Evolutionary conservation across 2,888 invertebrate species (phyloP).

Genomic region (Parapristionchus giblindavisi): DNA sequence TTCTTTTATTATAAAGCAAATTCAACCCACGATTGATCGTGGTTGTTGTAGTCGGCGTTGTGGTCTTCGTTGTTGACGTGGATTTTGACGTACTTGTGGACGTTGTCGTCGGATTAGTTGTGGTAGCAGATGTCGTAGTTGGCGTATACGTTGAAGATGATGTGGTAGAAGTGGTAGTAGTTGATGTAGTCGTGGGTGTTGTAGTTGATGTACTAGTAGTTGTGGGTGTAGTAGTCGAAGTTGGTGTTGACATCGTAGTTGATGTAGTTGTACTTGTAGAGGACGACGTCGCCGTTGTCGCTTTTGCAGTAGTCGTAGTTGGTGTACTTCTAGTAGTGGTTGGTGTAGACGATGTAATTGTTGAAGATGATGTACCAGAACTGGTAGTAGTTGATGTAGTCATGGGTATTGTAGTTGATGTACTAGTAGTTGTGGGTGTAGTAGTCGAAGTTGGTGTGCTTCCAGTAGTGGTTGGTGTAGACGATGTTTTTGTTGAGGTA

Average conservation of each 20-base stretch:
- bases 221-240: no score
- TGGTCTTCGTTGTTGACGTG: constrained; percentile 14
- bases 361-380: no score
- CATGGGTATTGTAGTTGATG: not conserved
- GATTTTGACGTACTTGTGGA: not conserved
- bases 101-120: constrained; percentile 22
- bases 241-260: no score
- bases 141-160: not conserved
- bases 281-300: no score
- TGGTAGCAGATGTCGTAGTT: constrained; percentile 1
- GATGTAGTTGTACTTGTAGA: no score
- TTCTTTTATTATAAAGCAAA: not conserved
- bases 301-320: not conserved
- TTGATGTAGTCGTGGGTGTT: not conserved
- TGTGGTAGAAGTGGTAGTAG: not conserved
- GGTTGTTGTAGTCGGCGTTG: constrained; percentile 34
- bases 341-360: not conserved
- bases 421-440: not conserved
- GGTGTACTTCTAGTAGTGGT: not conserved
- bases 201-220: not conserved
- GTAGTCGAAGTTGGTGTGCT: not conserved
- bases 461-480: not conserved
- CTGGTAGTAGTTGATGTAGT: not conserved
- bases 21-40: not conserved
- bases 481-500: not conserved